Conservation (phyloP, 2,888 invertebrate genomes). For the Pasiphila rectangulata region DNA sequence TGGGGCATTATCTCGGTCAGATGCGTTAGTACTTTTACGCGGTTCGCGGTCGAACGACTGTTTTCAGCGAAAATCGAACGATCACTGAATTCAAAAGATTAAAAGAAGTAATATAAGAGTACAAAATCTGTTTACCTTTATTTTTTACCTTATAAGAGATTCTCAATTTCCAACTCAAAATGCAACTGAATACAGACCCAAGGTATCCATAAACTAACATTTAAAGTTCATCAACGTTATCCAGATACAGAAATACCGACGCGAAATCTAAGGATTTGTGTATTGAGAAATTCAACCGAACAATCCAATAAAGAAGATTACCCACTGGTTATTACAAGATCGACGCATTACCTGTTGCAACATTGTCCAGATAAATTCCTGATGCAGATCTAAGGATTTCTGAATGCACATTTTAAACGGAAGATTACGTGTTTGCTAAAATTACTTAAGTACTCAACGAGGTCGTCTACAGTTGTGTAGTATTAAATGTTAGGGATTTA, state of each 20-base stretch:
- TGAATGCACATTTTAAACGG: too few species aligned
- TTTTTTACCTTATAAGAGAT: neutral
- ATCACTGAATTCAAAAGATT: too few species aligned
- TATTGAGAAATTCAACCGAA: neutral
- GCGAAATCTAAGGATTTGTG: constrained; percentile 20
- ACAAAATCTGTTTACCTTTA: neutral
- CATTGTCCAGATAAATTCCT: too few species aligned
- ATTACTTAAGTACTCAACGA: too few species aligned
- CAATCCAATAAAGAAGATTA: neutral
- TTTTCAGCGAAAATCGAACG: too few species aligned
- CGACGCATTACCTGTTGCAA: constrained; percentile 38
- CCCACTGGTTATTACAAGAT: neutral
- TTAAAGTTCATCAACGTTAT: constrained; percentile 11
- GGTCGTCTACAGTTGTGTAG: too few species aligned
- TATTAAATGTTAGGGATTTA: too few species aligned
- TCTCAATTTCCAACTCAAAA: neutral
- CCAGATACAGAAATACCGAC: constrained; percentile 20
- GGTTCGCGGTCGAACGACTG: too few species aligned
- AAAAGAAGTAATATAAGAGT: neutral
- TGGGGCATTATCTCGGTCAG: too few species aligned
- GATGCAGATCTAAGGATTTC: neutral
- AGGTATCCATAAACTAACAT: neutral
- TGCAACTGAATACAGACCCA: neutral
- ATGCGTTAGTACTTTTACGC: too few species aligned
- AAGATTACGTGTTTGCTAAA: too few species aligned